phyloP scores from a whole-genome alignment of 2,888 invertebrate species.

The Dysmachus trigonus region DNA sequence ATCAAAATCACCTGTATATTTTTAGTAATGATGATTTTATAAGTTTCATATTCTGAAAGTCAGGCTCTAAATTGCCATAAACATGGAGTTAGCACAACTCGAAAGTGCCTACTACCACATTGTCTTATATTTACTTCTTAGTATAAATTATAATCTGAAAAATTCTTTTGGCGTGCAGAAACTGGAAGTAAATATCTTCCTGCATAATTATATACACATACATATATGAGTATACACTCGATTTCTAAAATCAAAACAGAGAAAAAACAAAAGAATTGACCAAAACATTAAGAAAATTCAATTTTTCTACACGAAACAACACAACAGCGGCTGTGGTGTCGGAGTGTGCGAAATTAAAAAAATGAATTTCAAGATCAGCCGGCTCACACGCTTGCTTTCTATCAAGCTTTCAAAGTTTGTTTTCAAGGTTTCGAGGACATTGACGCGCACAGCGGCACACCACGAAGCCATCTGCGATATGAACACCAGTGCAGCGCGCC shows the following conservation, averaged over 20 bases:
- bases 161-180: background rate
- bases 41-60: no score
- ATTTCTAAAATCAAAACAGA: background rate
- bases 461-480: background rate
- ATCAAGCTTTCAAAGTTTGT: constrained; percentile 34
- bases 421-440: constrained; percentile 56
- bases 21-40: no score
- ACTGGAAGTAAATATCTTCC: background rate
- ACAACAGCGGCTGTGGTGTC: background rate
- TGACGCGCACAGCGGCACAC: constrained; percentile 53
- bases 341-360: background rate
- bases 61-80: no score
- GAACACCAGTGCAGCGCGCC: background rate
- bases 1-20: no score
- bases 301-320: background rate
- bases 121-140: background rate
- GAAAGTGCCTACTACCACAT: no score
- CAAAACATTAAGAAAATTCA: background rate
- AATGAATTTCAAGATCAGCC: constrained; percentile 2
- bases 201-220: background rate
- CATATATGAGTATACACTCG: background rate
- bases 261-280: background rate
- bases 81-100: no score
- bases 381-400: background rate
- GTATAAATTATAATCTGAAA: no score